Evolutionary conservation across 2,888 invertebrate species (phyloP), one percentile per base, ranked within the genome.

Genomic region (Acanthopleura granulata): DNA sequence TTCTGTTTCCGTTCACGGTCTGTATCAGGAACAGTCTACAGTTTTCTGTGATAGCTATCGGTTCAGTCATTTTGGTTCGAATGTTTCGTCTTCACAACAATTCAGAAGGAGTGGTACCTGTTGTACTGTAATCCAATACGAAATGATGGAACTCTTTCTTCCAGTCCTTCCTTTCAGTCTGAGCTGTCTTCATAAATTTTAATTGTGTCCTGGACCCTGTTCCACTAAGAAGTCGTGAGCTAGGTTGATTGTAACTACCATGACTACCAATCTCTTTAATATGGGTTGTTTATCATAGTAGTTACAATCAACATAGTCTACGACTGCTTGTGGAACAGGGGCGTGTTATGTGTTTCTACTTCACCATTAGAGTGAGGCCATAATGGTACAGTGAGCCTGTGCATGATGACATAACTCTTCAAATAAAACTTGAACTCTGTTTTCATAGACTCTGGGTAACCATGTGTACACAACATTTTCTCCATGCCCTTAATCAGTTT

Each of bases 341-440:
- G n/a, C n/a, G n/a, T n/a, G 71, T 79, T 79, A 22, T 76, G 75
- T 0, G 77, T 50, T 73, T 79, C 72, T 11, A 76, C 70, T 57
- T 76, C 76, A 18, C 76, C 76, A 66, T 75, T 77, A 22, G 76
- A 62, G 25, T 76, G 76, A 0, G 77, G 77, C 76, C 74, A 74
- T 27, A 76, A 49, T 12, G 76, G 76, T 16, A 75, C 15, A 40
- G 51, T 75, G n/a, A 11, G n/a, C 22, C 49, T 49, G 14, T 66
- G 69, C 25, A 73, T 73, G n/a, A 77, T 73, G n/a, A 62, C 73
- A 51, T 51, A 16, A 49, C 50, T 30, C 18, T 62, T 22, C 27
- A 77, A 25, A 49, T 51, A 77, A 16, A 25, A 25, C 51, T 73
- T n/a, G 49, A 73, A 77, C 25, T 72, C 49, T 15, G 73, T 72